Conservation (phyloP, 1,140 invertebrate species). For the Nymphalis io region DNA sequence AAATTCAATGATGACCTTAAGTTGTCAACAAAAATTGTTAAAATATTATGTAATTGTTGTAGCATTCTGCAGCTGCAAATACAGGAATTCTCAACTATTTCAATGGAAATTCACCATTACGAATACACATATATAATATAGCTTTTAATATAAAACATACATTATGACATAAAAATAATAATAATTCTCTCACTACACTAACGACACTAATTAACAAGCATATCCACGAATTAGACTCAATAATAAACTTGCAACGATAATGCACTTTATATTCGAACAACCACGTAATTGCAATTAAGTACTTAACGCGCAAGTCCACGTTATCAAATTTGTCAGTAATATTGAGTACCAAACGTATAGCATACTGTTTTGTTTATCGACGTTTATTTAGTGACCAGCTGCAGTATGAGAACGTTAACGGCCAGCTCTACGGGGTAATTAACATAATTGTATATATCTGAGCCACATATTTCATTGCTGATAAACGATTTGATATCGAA, state of each 20-base stretch:
- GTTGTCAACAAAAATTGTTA: no score
- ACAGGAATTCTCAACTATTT: no score
- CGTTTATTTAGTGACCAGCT: slow-evolving; percentile 8
- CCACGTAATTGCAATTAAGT: not conserved
- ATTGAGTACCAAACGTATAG: not conserved
- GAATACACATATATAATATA: no score
- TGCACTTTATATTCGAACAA: not conserved
- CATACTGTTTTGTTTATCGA: not conserved
- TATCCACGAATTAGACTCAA: not conserved
- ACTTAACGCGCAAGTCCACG: not conserved
- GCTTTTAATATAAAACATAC: no score
- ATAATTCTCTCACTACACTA: no score
- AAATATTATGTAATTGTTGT: no score
- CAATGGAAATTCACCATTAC: no score
- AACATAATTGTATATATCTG: slow-evolving; percentile 13
- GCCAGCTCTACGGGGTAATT: not conserved
- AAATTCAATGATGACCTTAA: no score
- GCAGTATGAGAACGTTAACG: not conserved
- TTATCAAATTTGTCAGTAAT: slow-evolving; percentile 8
- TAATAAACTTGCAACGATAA: not conserved
- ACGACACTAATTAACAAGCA: no score
- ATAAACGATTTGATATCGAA: not conserved
- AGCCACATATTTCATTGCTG: slow-evolving; percentile 5
- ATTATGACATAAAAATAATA: no score
- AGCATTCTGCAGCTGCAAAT: no score